These are phyloP conservation scores for Andrena haemorrhoa DNA, from an alignment of 2,888 invertebrate species.

Conservation along the genomic window DNA sequence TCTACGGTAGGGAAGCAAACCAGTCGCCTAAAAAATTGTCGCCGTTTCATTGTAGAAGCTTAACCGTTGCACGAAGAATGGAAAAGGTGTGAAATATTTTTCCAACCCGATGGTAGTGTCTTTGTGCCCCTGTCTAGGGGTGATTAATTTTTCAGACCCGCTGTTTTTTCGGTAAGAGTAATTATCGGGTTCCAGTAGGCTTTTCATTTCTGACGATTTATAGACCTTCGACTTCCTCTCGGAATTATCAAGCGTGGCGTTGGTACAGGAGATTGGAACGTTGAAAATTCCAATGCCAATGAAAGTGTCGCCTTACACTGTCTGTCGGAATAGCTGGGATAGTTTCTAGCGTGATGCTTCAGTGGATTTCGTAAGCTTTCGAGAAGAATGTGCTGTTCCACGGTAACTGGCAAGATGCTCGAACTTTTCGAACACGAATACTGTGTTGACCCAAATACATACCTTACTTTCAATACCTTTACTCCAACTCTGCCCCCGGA, in stretches of 20 bases:
- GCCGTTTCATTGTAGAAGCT: conserved; percentile 64
- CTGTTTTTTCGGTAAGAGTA: conserved; percentile 13
- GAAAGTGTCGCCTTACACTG: background rate
- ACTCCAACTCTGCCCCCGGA: too few species aligned
- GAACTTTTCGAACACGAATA: background rate
- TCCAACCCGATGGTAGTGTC: conserved; percentile 75
- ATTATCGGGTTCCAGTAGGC: conserved; percentile 22
- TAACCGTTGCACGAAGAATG: conserved; percentile 33
- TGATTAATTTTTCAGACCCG: conserved; percentile 76
- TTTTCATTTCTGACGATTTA: conserved; percentile 11
- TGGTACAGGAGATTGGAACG: background rate
- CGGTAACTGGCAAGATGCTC: background rate
- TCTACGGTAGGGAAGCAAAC: background rate
- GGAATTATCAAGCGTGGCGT: background rate
- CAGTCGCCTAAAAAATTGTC: conserved; percentile 12
- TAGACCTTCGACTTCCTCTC: background rate
- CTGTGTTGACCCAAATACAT: too few species aligned
- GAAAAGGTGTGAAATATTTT: conserved; percentile 78
- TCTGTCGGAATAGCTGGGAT: background rate
- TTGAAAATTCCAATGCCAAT: background rate
- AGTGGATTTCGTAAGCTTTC: background rate
- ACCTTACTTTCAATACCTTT: too few species aligned
- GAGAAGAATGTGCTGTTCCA: background rate
- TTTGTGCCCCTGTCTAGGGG: conserved; percentile 62
- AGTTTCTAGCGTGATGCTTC: background rate